These are phyloP conservation scores for Drosophila glabriapex DNA, from an alignment of 2,888 invertebrate genomes.

Conservation along the genomic window DNA sequence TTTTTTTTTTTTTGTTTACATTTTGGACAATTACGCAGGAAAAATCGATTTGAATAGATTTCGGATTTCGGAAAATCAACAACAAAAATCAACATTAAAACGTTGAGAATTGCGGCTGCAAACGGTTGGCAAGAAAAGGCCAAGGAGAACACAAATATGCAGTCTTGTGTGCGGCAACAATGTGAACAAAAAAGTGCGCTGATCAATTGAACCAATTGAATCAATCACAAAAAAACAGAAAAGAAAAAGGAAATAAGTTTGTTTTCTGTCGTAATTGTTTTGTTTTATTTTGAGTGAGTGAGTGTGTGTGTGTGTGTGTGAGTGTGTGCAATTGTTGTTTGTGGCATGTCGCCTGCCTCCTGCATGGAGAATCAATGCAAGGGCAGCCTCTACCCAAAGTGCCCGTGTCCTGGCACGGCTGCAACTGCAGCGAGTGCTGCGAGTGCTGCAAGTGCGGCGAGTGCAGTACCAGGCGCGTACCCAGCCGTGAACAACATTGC, in stretches of 20 bases:
- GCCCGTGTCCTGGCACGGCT: constrained; percentile 41
- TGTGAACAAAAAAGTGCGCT: constrained; percentile 6
- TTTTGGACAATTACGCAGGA: constrained; percentile 78
- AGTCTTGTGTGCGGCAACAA: constrained; percentile 4
- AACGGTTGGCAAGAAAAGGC: constrained; percentile 10
- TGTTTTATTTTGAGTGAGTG: constrained; percentile 3
- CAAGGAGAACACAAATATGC: constrained; percentile 16
- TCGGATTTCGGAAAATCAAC: constrained; percentile 41
- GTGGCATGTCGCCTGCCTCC: constrained; percentile 75
- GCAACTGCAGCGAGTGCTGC: background rate
- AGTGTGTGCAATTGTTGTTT: constrained; percentile 8
- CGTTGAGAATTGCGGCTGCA: constrained; percentile 32
- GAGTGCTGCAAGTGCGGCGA: background rate
- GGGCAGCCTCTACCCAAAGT: constrained; percentile 52
- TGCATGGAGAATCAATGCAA: constrained; percentile 73
- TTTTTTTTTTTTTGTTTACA: constrained; percentile 57
- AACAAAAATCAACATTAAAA: constrained; percentile 30
- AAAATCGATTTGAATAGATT: constrained; percentile 44
- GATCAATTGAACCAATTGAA: constrained; percentile 3
- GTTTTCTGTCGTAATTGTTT: constrained; percentile 14
- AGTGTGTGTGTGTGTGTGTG: background rate
- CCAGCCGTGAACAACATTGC: constrained; percentile 21
- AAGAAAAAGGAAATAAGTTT: constrained; percentile 5
- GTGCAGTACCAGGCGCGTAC: constrained; percentile 28
- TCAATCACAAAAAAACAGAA: too few species aligned